Evolutionary conservation across 2,888 invertebrate species (phyloP).

Genomic region (Brachyptera putata): DNA sequence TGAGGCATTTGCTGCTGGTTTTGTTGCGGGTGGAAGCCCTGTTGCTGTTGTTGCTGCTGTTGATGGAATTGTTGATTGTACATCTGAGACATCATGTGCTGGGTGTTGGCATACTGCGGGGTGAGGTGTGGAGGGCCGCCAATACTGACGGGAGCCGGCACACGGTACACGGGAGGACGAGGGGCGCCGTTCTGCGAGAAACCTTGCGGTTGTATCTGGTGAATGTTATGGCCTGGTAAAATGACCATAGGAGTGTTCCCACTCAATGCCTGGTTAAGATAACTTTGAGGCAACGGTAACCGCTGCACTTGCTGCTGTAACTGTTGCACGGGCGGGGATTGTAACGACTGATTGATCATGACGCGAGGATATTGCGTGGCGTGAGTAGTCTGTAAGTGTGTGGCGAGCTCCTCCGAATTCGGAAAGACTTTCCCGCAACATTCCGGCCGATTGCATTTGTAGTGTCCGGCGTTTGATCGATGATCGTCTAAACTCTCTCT

Average conservation of each 20-base stretch:
- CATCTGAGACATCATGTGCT: not conserved
- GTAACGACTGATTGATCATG: constrained; percentile 28
- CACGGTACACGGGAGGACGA: constrained; percentile 43
- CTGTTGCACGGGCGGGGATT: constrained; percentile 48
- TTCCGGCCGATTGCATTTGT: constrained; percentile 47
- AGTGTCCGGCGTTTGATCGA: constrained; percentile 50
- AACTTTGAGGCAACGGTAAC: constrained; percentile 41
- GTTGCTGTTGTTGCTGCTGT: constrained; percentile 20
- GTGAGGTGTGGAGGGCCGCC: constrained; percentile 35
- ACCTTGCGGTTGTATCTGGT: constrained; percentile 35
- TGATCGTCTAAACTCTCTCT: constrained; percentile 39
- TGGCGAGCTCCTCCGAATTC: constrained; percentile 33
- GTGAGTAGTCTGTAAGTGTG: constrained; percentile 34
- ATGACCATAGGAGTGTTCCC: constrained; percentile 42
- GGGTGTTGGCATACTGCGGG: constrained; percentile 13
- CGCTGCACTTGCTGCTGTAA: constrained; percentile 45
- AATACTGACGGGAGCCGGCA: constrained; percentile 41
- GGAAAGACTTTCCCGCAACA: constrained; percentile 41
- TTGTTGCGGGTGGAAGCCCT: constrained; percentile 6
- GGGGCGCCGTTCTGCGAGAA: constrained; percentile 32
- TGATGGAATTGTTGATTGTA: constrained; percentile 19
- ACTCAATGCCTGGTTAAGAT: constrained; percentile 42
- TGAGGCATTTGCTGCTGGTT: constrained; percentile 11
- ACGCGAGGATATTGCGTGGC: constrained; percentile 5
- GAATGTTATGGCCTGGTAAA: constrained; percentile 38